Conservation (phyloP, 2,888 invertebrate species). For the Oscheius sp. region DNA sequence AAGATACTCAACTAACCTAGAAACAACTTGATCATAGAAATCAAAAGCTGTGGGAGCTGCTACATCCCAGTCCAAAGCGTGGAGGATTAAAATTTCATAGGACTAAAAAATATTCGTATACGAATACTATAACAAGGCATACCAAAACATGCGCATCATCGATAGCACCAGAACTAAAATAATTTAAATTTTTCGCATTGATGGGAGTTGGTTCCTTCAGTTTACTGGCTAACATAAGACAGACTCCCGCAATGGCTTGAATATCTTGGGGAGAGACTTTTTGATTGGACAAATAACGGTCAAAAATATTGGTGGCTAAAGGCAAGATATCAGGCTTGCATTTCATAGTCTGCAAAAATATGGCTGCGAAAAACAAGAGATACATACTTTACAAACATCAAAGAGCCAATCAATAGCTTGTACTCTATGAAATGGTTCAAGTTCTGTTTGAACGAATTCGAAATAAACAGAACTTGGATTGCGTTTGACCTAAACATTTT, state of each 20-base stretch:
- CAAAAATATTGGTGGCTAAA: slow-evolving; percentile 90
- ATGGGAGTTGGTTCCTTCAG: slow-evolving; percentile 87
- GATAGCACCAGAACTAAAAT: slow-evolving; percentile 94
- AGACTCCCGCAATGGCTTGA: slow-evolving; percentile 90
- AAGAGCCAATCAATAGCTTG: slow-evolving; percentile 57
- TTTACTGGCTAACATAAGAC: slow-evolving; percentile 91
- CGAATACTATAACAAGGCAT: slow-evolving; percentile 76
- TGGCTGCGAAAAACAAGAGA: too few relatives aligned
- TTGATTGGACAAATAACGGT: slow-evolving; percentile 88
- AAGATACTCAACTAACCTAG: too few relatives aligned
- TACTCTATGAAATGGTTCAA: slow-evolving; percentile 47
- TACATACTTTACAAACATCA: slow-evolving; percentile 51
- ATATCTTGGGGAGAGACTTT: slow-evolving; percentile 86
- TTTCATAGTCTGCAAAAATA: slow-evolving; percentile 34
- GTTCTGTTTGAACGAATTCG: slow-evolving; percentile 49
- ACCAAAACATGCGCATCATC: slow-evolving; percentile 87
- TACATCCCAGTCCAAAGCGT: slow-evolving; percentile 92
- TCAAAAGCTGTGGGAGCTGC: slow-evolving; percentile 92
- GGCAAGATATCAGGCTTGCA: slow-evolving; percentile 81
- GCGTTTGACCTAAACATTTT: neutral
- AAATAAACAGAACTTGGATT: slow-evolving; percentile 40
- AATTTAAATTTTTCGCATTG: slow-evolving; percentile 84
- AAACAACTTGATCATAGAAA: slow-evolving; percentile 87
- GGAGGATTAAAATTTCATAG: slow-evolving; percentile 91
- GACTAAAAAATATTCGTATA: slow-evolving; percentile 79